These are phyloP conservation scores for Gadus chalcogrammus DNA, from an alignment of 2,113 vertebrate genomes.

Conservation along the genomic window DNA sequence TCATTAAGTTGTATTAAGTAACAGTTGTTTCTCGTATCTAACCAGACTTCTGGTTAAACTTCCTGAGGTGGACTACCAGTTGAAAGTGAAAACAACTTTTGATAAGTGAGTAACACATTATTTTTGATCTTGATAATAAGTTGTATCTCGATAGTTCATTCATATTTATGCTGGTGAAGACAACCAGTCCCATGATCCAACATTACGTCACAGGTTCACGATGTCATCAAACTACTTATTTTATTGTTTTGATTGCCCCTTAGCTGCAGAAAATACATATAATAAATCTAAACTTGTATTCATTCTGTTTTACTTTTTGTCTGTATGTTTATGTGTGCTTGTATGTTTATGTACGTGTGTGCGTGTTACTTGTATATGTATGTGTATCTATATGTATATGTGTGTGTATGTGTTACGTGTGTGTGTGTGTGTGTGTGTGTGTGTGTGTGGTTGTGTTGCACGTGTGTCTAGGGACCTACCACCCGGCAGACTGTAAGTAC, in stretches of 20 bases:
- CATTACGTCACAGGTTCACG: too few relatives aligned
- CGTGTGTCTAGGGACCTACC: conserved; percentile 83
- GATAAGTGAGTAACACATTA: conserved; percentile 83
- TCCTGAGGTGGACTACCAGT: conserved; percentile 93
- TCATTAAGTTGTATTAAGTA: too few relatives aligned
- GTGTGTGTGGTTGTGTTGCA: conserved; percentile 13
- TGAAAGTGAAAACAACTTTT: conserved; percentile 94
- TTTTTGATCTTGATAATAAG: not conserved
- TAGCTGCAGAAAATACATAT: not conserved
- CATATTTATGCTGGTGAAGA: too few relatives aligned
- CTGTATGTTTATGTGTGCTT: not conserved
- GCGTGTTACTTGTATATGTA: conserved; percentile 39
- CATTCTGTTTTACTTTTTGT: conserved; percentile 10
- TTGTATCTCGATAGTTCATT: not conserved
- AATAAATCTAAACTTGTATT: conserved; percentile 1
- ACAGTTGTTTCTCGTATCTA: conserved; percentile 24
- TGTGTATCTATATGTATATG: conserved; percentile 24
- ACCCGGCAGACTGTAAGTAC: conserved; percentile 87
- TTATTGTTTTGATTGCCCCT: too few relatives aligned
- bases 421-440: conserved; percentile 26
- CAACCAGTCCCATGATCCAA: too few relatives aligned
- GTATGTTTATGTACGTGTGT: not conserved
- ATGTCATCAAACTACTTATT: too few relatives aligned
- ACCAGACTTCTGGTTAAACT: conserved; percentile 91
- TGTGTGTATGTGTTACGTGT: conserved; percentile 7